Evolutionary conservation across 2,797 vertebrate species (phyloP), one percentile per base, ranked within the genome.

Genomic region (Gymnothorax javanicus): DNA sequence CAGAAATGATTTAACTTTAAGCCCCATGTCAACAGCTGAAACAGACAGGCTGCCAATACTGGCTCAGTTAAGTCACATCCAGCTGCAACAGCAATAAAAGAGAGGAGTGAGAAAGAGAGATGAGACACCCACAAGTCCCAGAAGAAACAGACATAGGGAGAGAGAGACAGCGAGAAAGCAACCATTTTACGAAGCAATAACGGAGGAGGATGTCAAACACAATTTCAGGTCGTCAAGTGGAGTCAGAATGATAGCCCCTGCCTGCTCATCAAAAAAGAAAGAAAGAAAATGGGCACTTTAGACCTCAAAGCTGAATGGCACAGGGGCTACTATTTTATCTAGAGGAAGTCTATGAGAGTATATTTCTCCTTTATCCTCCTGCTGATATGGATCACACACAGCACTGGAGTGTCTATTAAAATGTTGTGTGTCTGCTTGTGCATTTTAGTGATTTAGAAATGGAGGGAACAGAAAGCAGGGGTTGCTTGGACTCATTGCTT

Each of bases 71-170:
- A 81, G 59, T 52, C n/a, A 54, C 60, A 82, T 85, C 43, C 23
- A 85, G 84, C 84, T 85, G 84, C 64, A 52, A 71, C 23, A 57
- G 84, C 84, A 85, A 73, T 85, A 85, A 69, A 85, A 71, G 60
- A 50, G 62, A 7, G 20, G 62, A 50, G 43, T 69, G 84, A 56
- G 50, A 62, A 62, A 33, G 82, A 59, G 82, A 84, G 62, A 52
- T 50, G 58, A 50, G 56, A 52, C 9, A n/a, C 59, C 60, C 23
- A 13, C 20, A n/a, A 67, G 25, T 84, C 83, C 83, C 83, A 84
- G 27, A 83, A 60, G 82, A 60, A 83, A 59, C 82, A n/a, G 25
- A 83, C 56, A 83, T 83, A 59, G 56, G 59, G 57, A 67, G 83
- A 23, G 81, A 64, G 83, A 50, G 50, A 58, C n/a, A 82, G 81